Percentiles rank a stretch among this genome's conserved stretches.
Evolutionary conservation across 2,888 invertebrate genomes (phyloP).

Genomic region (Sympetrum striolatum): DNA sequence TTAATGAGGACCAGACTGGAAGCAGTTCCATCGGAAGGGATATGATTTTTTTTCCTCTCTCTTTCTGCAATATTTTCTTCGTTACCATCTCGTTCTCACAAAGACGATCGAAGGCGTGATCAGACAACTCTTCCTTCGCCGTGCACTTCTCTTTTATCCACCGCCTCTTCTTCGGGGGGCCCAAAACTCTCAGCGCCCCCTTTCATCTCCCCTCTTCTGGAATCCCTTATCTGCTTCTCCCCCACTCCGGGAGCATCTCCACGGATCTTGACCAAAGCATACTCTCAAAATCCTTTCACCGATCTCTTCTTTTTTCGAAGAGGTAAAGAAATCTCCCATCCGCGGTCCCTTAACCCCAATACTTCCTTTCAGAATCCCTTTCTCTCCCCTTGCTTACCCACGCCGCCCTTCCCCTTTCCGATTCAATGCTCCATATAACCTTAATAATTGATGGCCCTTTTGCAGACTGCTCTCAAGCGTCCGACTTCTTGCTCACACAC

Average conservation of each 20-base stretch:
- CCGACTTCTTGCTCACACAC: neutral
- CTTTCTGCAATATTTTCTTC: neutral
- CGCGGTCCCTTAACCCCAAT: neutral
- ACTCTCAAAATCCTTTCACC: neutral
- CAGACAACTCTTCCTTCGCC: neutral
- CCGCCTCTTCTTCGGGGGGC: neutral
- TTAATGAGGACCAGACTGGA: constrained; percentile 26
- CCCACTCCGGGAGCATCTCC: neutral
- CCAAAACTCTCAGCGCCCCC: neutral
- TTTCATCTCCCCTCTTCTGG: neutral
- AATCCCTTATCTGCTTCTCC: neutral
- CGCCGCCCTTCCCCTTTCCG: neutral
- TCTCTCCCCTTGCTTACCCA: neutral
- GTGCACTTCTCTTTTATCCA: neutral
- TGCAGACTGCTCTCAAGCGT: neutral
- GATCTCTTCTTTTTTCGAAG: neutral
- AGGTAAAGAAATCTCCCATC: neutral
- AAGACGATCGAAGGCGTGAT: neutral
- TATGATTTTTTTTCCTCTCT: neutral
- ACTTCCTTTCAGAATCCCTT: neutral
- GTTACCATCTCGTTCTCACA: neutral
- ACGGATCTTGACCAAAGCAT: constrained; percentile 31
- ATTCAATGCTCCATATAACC: constrained; percentile 19
- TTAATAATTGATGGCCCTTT: constrained; percentile 30
- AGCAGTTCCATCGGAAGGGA: neutral